phyloP scores from a whole-genome alignment of 2,113 vertebrate genomes.

The Capricornis sumatraensis region DNA sequence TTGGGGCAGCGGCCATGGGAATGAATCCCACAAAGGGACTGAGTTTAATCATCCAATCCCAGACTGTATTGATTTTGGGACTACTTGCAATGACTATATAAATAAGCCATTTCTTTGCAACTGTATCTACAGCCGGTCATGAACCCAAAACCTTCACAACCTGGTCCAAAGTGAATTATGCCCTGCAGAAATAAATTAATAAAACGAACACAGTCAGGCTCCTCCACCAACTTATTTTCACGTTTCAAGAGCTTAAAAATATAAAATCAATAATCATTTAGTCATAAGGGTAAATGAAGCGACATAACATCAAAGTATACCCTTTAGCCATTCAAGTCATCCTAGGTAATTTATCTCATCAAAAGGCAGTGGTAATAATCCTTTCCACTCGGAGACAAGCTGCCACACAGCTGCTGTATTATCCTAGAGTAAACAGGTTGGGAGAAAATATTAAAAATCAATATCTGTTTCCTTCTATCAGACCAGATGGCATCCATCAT shows the following conservation, averaged over 20 bases:
- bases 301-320: conserved; percentile 91
- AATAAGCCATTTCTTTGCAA: conserved; percentile 90
- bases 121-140: conserved; percentile 87
- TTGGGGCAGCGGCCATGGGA: conserved; percentile 81
- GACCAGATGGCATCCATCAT: conserved; percentile 88
- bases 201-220: conserved; percentile 87
- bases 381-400: conserved; percentile 86
- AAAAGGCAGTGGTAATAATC: conserved; percentile 89
- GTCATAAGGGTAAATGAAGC: conserved; percentile 94
- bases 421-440: conserved; percentile 91
- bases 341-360: conserved; percentile 90
- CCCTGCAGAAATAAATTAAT: conserved; percentile 93
- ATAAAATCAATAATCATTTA: conserved; percentile 98
- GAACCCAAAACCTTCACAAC: conserved; percentile 88
- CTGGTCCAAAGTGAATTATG: conserved; percentile 87
- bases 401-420: conserved; percentile 85
- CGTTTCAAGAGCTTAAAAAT: conserved; percentile 91
- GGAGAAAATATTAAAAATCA: conserved; percentile 94
- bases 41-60: conserved; percentile 90
- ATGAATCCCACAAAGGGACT: conserved; percentile 87
- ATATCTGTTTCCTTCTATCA: conserved; percentile 94
- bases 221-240: conserved; percentile 89
- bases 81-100: conserved; percentile 90
- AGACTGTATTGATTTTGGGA: conserved; percentile 90
- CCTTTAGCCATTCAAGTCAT: conserved; percentile 90